Evolutionary conservation across 2,797 vertebrate species (phyloP), one percentile per base, ranked within the genome.

Genomic region (Orestias chungarensis): DNA sequence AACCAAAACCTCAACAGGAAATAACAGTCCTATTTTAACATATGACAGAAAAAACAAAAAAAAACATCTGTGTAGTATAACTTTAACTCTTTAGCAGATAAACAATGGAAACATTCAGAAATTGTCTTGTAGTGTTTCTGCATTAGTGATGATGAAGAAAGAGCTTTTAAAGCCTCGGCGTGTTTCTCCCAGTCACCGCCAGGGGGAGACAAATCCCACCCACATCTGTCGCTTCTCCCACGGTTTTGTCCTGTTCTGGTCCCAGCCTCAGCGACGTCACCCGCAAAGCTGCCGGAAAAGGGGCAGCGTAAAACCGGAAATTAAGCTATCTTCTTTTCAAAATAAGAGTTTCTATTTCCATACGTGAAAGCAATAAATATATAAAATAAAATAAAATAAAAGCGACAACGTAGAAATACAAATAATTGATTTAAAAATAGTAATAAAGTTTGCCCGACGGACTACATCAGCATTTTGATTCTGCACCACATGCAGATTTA

Each of bases 191-290:
- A 54, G 8, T 72, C 64, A 75, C 78, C 85, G 66, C 71, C 54
- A 76, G 68, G 76, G 68, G 87, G 81, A 82, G 78, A 80, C 42
- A 74, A 40, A n/a, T 40, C 42, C 69, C 57, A 29, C 49, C 14
- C n/a, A 47, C 73, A 73, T 79, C 12, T 55, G 72, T 82, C 74
- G 50, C 68, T 78, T 76, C 78, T 78, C 65, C 76, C 76, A 68
- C 69, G 42, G 46, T 68, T 78, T 80, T 80, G 82, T 83, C 89
- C 89, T 83, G 87, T 47, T 69, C 78, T 50, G 17, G 76, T 87
- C 82, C 85, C 84, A 83, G 89, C 66, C 76, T 74, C 65, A 76
- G 84, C 94, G 93, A 94, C 93, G 92, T 95, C 93, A 94, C 79
- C 59, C 77, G 68, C 29, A 66, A 88, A 89, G 78, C 0, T 31